A percentile compares a stretch with the other conserved stretches of the same genome.
Conservation (phyloP, 2,797 vertebrate species). For the Spea hammondii region DNA sequence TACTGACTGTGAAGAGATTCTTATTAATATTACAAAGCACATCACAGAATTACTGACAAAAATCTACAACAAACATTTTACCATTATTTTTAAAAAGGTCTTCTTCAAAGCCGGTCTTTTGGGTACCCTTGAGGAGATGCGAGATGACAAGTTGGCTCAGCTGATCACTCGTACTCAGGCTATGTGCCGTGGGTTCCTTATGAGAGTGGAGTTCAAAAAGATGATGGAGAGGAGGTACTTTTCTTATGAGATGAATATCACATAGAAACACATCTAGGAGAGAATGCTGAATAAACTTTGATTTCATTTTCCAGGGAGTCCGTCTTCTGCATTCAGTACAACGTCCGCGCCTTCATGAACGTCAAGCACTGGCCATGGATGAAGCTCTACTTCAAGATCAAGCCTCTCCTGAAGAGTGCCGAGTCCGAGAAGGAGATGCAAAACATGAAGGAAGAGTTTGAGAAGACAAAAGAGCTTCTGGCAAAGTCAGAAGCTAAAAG, state of each 20-base stretch:
- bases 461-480: conserved; percentile 76
- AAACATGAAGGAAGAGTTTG: conserved; percentile 80
- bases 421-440: conserved; percentile 86
- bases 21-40: too few species aligned
- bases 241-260: too few species aligned
- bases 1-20: background rate
- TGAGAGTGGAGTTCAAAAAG: conserved; percentile 77
- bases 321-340: conserved; percentile 52
- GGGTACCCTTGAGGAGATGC: conserved; percentile 81
- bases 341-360: conserved; percentile 78
- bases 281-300: background rate
- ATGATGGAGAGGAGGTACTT: conserved; percentile 75
- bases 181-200: conserved; percentile 72
- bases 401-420: conserved; percentile 82
- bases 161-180: conserved; percentile 79
- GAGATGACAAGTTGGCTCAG: conserved; percentile 76
- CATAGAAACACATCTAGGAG: background rate
- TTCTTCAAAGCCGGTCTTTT: conserved; percentile 85
- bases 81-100: conserved; percentile 62
- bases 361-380: conserved; percentile 87
- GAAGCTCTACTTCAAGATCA: conserved; percentile 89
- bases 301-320: conserved; percentile 62
- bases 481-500: conserved; percentile 68
- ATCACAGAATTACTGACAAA: too few species aligned
- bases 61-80: background rate